Conservation (phyloP, 2,113 vertebrate species). For the Elephantulus edwardii region DNA sequence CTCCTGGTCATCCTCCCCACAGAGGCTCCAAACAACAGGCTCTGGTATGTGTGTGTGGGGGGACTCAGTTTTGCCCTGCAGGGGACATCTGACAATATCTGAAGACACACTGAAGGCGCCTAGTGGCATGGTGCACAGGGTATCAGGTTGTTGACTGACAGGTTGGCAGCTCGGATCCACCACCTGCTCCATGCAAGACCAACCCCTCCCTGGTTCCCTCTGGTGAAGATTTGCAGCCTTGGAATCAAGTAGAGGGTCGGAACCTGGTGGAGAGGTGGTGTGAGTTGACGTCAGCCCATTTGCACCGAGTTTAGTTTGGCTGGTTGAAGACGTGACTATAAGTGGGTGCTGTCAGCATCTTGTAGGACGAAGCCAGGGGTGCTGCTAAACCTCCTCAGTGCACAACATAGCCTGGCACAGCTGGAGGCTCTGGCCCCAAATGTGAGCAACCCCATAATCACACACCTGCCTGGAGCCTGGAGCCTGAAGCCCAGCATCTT, state of each 20-base stretch:
- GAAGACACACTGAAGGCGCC: too few species aligned
- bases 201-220: too few species aligned
- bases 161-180: too few species aligned
- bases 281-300: too few species aligned
- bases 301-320: too few species aligned
- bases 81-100: background rate
- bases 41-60: background rate
- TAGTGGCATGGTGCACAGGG: too few species aligned
- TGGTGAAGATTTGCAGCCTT: too few species aligned
- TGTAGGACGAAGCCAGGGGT: background rate
- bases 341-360: rapidly evolving
- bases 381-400: rapidly evolving
- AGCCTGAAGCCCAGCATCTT: background rate
- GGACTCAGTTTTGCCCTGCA: background rate
- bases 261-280: too few species aligned
- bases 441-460: background rate
- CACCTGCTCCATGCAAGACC: too few species aligned
- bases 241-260: too few species aligned
- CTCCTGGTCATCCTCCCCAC: background rate
- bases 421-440: rapidly evolving
- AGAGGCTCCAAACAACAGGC: background rate
- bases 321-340: background rate
- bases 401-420: background rate
- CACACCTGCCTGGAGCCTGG: background rate
- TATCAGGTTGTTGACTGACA: too few species aligned